Evolutionary conservation across 2,888 invertebrate genomes (phyloP), one percentile per base, ranked within the genome.

Genomic region (Hofmannophila pseudospretella): DNA sequence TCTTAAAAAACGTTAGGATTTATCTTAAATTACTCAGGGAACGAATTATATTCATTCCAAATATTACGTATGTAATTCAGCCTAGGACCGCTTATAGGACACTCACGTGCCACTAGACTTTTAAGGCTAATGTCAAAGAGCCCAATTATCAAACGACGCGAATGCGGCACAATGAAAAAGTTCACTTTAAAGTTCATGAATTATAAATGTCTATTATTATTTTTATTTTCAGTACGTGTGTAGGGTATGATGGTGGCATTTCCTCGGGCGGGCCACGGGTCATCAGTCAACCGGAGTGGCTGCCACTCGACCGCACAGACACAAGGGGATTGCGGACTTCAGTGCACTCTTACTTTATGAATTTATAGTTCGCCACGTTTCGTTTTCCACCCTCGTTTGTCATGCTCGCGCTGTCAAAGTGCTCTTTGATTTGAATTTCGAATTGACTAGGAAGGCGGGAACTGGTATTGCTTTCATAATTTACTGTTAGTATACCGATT

Each of bases 311-410:
- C 57, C 63, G 57, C 36, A 16, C 45, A 43, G 48, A 47, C 51
- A 44, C 49, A 45, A 58, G 67, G 65, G 71, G 64, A 71, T 69
- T 68, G 65, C 58, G 53, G 56, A 58, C 45, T 62, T 72, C 67
- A 57, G 54, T 77, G 74, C 74, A 70, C 66, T 78, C 73, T 77
- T 70, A 52, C 57, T 59, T 63, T 62, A 64, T 67, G 64, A 67
- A 70, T 67, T 67, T 65, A 67, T 70, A 64, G 66, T 65, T 60
- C 56, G 55, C 66, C 60, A 65, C 64, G 67, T 68, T 68, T 65
- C 65, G 52, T 66, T 67, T 60, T 56, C 58, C 56, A 47, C 44
- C 50, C 61, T 67, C 68, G 64, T 78, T 71, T 71, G 65, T 75
- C 71, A 70, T 61, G 49, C 47, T 43, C 32, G 46, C 45, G 36